Conservation (phyloP, 2,888 invertebrate genomes). For the Tetragonisca angustula region DNA sequence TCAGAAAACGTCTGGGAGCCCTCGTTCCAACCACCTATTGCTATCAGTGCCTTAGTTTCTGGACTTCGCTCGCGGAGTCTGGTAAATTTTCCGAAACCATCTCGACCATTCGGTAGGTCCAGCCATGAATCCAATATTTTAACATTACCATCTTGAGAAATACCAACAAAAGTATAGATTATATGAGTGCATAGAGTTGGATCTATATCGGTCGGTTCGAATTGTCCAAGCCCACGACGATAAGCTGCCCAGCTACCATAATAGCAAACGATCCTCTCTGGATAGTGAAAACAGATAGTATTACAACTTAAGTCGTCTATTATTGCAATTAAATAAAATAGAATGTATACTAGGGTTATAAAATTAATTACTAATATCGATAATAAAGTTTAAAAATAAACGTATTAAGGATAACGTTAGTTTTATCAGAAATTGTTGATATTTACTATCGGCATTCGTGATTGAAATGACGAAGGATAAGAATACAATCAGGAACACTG, state of each 20-base stretch:
- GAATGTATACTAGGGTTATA: not conserved
- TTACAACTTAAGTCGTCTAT: not conserved
- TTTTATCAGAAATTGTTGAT: not conserved
- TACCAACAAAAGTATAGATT: constrained; percentile 90
- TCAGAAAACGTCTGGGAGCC: constrained; percentile 87
- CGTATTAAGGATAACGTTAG: not conserved
- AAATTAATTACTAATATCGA: not conserved
- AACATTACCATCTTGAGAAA: constrained; percentile 85
- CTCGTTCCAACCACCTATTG: constrained; percentile 90
- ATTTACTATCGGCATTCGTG: constrained; percentile 63
- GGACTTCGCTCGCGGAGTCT: constrained; percentile 85
- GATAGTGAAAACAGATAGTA: not conserved
- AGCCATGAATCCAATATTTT: constrained; percentile 86
- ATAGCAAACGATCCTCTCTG: constrained; percentile 90
- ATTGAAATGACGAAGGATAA: constrained; percentile 43
- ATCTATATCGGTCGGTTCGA: constrained; percentile 88
- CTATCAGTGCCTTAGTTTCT: constrained; percentile 86
- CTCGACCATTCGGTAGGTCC: constrained; percentile 87
- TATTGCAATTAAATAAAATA: not conserved
- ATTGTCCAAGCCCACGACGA: constrained; percentile 87
- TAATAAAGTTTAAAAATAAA: not conserved
- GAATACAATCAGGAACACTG: constrained; percentile 44
- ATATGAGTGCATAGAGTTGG: constrained; percentile 90
- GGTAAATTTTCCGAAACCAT: constrained; percentile 86
- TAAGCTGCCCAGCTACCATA: constrained; percentile 92